Evolutionary conservation across 2,113 vertebrate species (phyloP), one percentile per base, ranked within the genome.

Genomic region (Gallinago undulata): DNA sequence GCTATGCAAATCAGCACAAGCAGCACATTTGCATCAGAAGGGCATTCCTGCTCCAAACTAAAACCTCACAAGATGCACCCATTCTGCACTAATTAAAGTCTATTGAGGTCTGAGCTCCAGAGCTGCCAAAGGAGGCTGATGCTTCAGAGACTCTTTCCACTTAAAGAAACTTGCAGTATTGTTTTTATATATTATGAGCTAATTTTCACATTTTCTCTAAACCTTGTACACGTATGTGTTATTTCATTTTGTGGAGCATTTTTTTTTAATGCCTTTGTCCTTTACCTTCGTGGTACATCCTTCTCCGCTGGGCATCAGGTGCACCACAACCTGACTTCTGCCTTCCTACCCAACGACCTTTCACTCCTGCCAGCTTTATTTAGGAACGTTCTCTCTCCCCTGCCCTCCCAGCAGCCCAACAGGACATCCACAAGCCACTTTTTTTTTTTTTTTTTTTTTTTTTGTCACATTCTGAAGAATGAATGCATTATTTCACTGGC

Each of bases 391-490:
- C 37, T 43, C 63, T 41, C 72, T 86, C 48, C 19, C 75, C 35
- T 86, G 80, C 70, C 47, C 63, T 90, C 67, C 79, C 64, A 55
- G 48, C 79, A 92, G 92, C 55, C 86, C 83, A 30, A 33, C 80
- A 75, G 88, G 72, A 93, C 68, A 62, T 75, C 64, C 96, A 89
- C 74, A 89, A 89, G 86, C 13, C 57, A 86, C 53, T 51, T 89
- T 68, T 90, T 89, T 47, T 22, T 47, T 11, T 68, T 90, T 89
- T 47, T 22, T 47, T 11, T 22, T 48, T 22, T 48, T 48, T 48
- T 48, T 48, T 67, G 86, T 96, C 96, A 82, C 21, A 41, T 72
- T 91, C 80, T 92, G 86, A 92, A 83, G 92, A 91, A 95, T 35
- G 69, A 90, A 66, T 62, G 89, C 92, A 45, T 91, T 78, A 93